Conservation (phyloP, 2,888 invertebrate species). For the Lasioglossum malachurum region DNA sequence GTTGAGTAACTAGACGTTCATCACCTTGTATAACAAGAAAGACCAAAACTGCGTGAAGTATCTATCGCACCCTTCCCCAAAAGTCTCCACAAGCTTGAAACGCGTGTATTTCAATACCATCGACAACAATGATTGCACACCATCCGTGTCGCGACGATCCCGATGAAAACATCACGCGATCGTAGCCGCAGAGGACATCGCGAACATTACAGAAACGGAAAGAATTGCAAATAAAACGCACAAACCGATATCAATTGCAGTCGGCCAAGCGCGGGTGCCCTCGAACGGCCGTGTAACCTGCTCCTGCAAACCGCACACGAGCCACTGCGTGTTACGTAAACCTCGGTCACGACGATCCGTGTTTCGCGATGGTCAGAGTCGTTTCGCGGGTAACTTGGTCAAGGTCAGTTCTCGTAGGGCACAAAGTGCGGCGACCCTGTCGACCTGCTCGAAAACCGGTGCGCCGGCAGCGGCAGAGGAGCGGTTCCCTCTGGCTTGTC, state of each 20-base stretch:
- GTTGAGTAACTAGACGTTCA: background rate
- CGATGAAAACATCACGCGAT: background rate
- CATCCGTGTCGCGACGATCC: background rate
- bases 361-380: slow-evolving; percentile 32
- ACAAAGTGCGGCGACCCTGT: slow-evolving; percentile 48
- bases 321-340: slow-evolving; percentile 48
- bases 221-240: background rate
- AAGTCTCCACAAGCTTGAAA: background rate
- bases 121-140: background rate
- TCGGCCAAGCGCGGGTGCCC: slow-evolving; percentile 2
- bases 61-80: background rate
- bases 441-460: slow-evolving; percentile 51
- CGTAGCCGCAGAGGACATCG: background rate
- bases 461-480: slow-evolving; percentile 13
- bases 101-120: background rate
- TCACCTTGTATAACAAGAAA: background rate
- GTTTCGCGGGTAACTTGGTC: slow-evolving; percentile 71
- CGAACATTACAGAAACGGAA: background rate
- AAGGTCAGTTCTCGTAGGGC: slow-evolving; percentile 68
- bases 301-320: slow-evolving; percentile 24
- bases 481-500: slow-evolving; percentile 18
- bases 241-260: background rate
- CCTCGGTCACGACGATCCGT: slow-evolving; percentile 35
- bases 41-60: background rate
- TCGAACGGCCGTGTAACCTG: slow-evolving; percentile 10